Evolutionary conservation across 1,140 invertebrate species (phyloP).

Genomic region (Pseudomyrmex sp.): DNA sequence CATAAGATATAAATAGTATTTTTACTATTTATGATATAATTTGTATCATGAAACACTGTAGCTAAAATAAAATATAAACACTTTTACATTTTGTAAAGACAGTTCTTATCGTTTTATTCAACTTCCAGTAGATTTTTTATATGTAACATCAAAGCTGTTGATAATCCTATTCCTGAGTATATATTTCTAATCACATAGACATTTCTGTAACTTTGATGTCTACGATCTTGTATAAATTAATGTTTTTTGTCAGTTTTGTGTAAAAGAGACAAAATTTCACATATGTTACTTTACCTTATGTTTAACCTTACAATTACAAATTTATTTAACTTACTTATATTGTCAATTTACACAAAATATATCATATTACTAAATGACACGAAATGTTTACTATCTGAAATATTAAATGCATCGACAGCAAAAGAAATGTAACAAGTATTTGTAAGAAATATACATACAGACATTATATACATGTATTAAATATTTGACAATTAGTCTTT

Average conservation of each 20-base stretch:
- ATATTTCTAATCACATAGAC: background rate
- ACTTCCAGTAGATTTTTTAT: background rate
- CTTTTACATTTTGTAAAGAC: constrained; percentile 60
- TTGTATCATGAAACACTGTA: constrained; percentile 30
- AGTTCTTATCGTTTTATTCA: constrained; percentile 51
- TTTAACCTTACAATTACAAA: too few relatives aligned
- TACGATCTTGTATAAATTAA: too few relatives aligned
- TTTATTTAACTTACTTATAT: too few relatives aligned
- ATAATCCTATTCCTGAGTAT: background rate
- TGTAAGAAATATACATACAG: constrained; percentile 6
- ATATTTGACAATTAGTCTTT: background rate
- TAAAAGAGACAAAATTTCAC: too few relatives aligned
- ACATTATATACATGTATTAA: background rate
- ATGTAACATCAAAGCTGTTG: background rate
- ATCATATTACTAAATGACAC: too few relatives aligned
- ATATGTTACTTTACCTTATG: too few relatives aligned
- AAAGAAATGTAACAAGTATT: too few relatives aligned
- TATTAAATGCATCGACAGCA: too few relatives aligned
- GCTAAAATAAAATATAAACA: constrained; percentile 54
- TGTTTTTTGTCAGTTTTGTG: too few relatives aligned
- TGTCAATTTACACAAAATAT: too few relatives aligned
- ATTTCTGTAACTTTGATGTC: too few relatives aligned
- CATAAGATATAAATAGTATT: constrained; percentile 57
- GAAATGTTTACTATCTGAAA: too few relatives aligned
- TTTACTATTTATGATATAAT: constrained; percentile 47